These are phyloP conservation scores for Hippocampus comes DNA, from an alignment of 2,113 vertebrate species.

Conservation along the genomic window DNA sequence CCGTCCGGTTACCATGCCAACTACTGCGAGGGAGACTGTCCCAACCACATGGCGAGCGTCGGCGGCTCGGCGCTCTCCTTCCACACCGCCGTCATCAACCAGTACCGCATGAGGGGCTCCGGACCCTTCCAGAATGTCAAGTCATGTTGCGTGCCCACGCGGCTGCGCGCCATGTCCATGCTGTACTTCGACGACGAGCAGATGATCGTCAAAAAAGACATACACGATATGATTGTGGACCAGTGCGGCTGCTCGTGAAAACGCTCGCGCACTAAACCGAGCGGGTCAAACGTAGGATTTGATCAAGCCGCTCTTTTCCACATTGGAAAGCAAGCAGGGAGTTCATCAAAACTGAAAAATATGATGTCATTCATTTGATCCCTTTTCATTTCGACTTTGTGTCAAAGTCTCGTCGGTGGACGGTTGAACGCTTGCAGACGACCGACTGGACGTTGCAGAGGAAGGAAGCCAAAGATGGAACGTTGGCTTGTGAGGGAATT, in stretches of 20 bases:
- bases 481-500: background rate
- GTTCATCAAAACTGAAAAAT: background rate
- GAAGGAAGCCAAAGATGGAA: background rate
- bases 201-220: slow-evolving; percentile 97
- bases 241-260: slow-evolving; percentile 92
- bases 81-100: slow-evolving; percentile 93
- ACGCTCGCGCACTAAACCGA: background rate
- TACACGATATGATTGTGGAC: slow-evolving; percentile 97
- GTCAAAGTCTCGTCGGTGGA: slow-evolving; percentile 66
- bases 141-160: slow-evolving; percentile 93
- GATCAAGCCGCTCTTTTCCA: slow-evolving; percentile 48
- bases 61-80: slow-evolving; percentile 87
- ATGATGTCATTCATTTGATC: slow-evolving; percentile 28
- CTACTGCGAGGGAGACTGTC: slow-evolving; percentile 97
- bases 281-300: background rate
- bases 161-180: slow-evolving; percentile 96
- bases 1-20: slow-evolving; percentile 95
- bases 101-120: slow-evolving; percentile 91
- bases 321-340: slow-evolving; percentile 65
- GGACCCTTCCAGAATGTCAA: slow-evolving; percentile 88
- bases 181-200: slow-evolving; percentile 95
- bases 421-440: slow-evolving; percentile 38
- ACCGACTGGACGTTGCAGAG: background rate
- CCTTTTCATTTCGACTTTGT: slow-evolving; percentile 50
- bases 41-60: slow-evolving; percentile 85